Percentiles rank a stretch among this genome's conserved stretches.
These are phyloP conservation scores for Thera obeliscata DNA, from an alignment of 2,888 invertebrate species.

Conservation along the genomic window DNA sequence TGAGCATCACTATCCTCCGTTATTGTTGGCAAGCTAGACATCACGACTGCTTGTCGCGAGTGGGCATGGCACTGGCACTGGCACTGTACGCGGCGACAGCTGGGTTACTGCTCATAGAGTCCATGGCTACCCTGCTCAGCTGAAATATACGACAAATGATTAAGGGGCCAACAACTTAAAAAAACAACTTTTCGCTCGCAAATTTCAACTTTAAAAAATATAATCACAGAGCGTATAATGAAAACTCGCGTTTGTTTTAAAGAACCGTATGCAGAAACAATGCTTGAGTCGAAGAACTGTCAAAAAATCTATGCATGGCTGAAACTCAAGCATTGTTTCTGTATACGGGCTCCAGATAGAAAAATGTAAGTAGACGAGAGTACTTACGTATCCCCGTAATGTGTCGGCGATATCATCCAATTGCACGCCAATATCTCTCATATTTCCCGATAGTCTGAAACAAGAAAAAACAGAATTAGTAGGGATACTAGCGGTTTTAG, in stretches of 20 bases:
- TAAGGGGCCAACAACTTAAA: too few species aligned
- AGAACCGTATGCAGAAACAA: too few species aligned
- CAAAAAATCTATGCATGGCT: too few species aligned
- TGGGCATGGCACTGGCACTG: not conserved
- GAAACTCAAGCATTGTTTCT: too few species aligned
- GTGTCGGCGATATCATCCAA: slow-evolving; percentile 44
- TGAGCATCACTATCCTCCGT: not conserved
- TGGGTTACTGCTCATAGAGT: slow-evolving; percentile 23
- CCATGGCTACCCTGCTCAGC: slow-evolving; percentile 35
- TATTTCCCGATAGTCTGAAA: slow-evolving; percentile 43
- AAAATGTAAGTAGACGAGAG: too few species aligned
- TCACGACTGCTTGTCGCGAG: slow-evolving; percentile 26
- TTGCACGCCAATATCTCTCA: slow-evolving; percentile 43
- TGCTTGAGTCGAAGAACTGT: too few species aligned
- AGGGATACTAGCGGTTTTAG: too few species aligned
- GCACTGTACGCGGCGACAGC: slow-evolving; percentile 18
- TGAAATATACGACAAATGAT: slow-evolving; percentile 17
- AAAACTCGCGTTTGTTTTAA: too few species aligned
- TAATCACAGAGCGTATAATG: too few species aligned
- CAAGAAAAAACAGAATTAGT: not conserved
- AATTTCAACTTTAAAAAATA: too few species aligned
- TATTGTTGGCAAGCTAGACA: not conserved
- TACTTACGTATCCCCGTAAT: slow-evolving; percentile 41
- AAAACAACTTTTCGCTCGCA: too few species aligned
- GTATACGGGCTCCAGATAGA: too few species aligned